These are phyloP conservation scores for Augochlora pura DNA, from an alignment of 1,140 invertebrate genomes.

Conservation along the genomic window DNA sequence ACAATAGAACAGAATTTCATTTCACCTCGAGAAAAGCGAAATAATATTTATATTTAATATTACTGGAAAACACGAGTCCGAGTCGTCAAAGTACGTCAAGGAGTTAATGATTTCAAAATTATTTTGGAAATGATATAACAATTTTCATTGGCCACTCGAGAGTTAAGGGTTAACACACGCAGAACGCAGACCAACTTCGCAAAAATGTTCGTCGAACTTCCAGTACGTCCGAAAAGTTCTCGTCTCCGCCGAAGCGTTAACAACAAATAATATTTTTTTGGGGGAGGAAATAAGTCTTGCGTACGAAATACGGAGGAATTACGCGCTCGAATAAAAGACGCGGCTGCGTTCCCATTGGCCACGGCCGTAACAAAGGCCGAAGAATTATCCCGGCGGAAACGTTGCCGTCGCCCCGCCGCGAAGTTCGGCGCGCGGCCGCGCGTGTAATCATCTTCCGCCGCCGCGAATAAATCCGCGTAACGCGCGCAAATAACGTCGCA, in stretches of 20 bases:
- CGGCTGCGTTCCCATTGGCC: too few relatives aligned
- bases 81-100: too few relatives aligned
- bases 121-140: too few relatives aligned
- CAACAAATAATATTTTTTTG: slow-evolving; percentile 41
- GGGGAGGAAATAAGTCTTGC: slow-evolving; percentile 1
- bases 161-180: too few relatives aligned
- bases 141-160: too few relatives aligned
- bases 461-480: not conserved
- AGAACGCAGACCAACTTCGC: too few relatives aligned
- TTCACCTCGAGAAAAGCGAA: too few relatives aligned
- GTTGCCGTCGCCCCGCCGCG: slow-evolving; percentile 13
- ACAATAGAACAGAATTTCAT: too few relatives aligned
- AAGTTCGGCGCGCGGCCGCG: not conserved
- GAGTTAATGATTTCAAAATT: too few relatives aligned
- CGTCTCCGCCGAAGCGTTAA: slow-evolving; percentile 25
- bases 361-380: not conserved
- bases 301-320: not conserved
- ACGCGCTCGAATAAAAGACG: not conserved
- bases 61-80: too few relatives aligned
- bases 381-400: not conserved
- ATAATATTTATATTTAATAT: too few relatives aligned
- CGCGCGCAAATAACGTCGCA: not conserved
- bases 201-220: slow-evolving; percentile 47
- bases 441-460: slow-evolving; percentile 24
- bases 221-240: slow-evolving; percentile 13